Evolutionary conservation across 2,888 invertebrate species (phyloP), one percentile per base, ranked within the genome.

Genomic region (Hypercompe scribonia): DNA sequence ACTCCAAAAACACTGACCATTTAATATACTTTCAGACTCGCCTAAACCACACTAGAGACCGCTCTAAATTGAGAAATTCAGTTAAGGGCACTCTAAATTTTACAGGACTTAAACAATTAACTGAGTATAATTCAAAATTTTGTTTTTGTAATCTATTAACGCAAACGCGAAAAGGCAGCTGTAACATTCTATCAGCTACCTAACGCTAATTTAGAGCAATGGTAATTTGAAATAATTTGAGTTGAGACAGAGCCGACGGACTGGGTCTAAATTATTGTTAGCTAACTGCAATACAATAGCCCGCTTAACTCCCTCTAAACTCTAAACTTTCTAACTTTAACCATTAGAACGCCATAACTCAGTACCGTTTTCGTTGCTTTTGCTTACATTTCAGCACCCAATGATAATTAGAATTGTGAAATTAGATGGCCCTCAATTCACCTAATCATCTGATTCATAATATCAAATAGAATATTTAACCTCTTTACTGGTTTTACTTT

Each of bases 291-390:
- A 86, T 89, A 87, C 88, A 89, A 89, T 87, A 79, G 85, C 82
- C 81, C 81, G 82, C 84, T 86, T 80, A 85, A 83, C 78, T 86
- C 77, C 77, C 74, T 79, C 77, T 75, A 76, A 85, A 86, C 46
- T 46, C 46, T 46, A 46, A 46, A 46, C 84, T 85, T 72, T 71
- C 70, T 66, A 90, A 90, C 87, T 90, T 90, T 76, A 82, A 77
- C 86, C 88, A 90, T 91, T 90, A 90, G 82, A 87, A 84, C 82
- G 83, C 86, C 78, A 86, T 88, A 86, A 88, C 78, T 86, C 81
- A 85, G 75, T 64, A 79, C 73, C 77, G 81, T 77, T 83, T 80
- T 78, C 75, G 73, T 73, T 84, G 76, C 74, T 82, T 82, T 80
- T 82, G 79, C 82, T 86, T 82, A 80, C 80, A 73, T 81, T 83